Conservation (phyloP, 2,797 vertebrate species). For the Glossophaga mutica region DNA sequence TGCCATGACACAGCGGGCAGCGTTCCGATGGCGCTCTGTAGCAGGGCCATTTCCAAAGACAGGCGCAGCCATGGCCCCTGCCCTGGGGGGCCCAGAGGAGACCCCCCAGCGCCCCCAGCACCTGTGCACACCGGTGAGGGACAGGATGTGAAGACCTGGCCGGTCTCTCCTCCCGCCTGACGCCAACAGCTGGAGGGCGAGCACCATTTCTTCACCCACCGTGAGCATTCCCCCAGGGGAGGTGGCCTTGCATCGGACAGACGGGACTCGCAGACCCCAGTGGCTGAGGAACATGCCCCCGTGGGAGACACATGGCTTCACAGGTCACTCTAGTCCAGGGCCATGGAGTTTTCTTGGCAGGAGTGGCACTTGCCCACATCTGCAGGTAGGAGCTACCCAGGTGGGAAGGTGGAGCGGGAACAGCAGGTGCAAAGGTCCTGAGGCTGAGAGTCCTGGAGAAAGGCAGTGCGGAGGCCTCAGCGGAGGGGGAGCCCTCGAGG, state of each 20-base stretch:
- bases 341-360: not conserved
- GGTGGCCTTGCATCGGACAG: rapidly evolving
- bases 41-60: not conserved
- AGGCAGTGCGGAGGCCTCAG: not conserved
- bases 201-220: too few species aligned
- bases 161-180: rapidly evolving
- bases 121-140: rapidly evolving
- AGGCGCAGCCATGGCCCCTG: not conserved
- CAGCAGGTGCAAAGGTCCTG: not conserved
- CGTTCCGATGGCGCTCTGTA: not conserved
- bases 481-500: not conserved
- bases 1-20: not conserved
- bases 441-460: not conserved
- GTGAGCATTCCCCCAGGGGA: not conserved
- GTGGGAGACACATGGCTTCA: rapidly evolving
- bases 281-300: rapidly evolving
- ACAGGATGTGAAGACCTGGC: rapidly evolving
- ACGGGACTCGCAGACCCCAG: not conserved
- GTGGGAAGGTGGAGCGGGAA: not conserved
- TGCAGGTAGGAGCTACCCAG: not conserved
- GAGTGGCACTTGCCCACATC: not conserved
- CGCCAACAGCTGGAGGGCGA: rapidly evolving
- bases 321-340: not conserved
- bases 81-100: rapidly evolving
- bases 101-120: rapidly evolving